Evolutionary conservation across 2,888 invertebrate genomes (phyloP).

Genomic region (Cylloceria caligata): DNA sequence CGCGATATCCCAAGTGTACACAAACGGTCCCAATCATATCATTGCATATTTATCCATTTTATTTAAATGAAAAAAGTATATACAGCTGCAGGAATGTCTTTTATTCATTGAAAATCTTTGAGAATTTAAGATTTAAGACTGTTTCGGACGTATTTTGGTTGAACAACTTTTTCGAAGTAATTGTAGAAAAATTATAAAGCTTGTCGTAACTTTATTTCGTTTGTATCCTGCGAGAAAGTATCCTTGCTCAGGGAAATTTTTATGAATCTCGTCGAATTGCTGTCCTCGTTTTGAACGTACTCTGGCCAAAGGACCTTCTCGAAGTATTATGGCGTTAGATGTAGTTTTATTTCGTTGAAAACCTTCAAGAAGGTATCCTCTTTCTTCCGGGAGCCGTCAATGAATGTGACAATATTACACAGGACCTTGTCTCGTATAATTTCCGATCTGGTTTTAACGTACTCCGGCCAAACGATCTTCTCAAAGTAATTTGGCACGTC

Average conservation of each 20-base stretch:
- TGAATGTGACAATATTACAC: constrained; percentile 72
- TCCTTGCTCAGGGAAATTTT: no score
- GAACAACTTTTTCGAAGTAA: background rate
- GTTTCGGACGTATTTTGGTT: no score
- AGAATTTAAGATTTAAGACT: no score
- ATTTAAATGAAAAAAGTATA: background rate
- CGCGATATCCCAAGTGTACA: background rate
- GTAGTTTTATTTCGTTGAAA: constrained; percentile 70
- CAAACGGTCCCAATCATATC: background rate
- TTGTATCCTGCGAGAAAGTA: no score
- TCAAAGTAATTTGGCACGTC: constrained; percentile 96
- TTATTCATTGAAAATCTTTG: background rate
- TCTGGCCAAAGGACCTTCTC: background rate
- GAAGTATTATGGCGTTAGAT: constrained; percentile 7
- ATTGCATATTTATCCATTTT: background rate
- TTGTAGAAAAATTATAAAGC: background rate
- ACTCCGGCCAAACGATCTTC: constrained; percentile 95
- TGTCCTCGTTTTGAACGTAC: no score
- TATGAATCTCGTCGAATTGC: no score
- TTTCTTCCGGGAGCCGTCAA: constrained; percentile 74
- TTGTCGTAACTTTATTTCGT: no score
- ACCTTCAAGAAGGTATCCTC: constrained; percentile 74
- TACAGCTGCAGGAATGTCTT: background rate
- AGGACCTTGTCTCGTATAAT: constrained; percentile 77
- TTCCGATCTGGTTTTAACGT: constrained; percentile 87